Evolutionary conservation across 2,113 vertebrate species (phyloP).

Genomic region (Platysternon megacephalum): DNA sequence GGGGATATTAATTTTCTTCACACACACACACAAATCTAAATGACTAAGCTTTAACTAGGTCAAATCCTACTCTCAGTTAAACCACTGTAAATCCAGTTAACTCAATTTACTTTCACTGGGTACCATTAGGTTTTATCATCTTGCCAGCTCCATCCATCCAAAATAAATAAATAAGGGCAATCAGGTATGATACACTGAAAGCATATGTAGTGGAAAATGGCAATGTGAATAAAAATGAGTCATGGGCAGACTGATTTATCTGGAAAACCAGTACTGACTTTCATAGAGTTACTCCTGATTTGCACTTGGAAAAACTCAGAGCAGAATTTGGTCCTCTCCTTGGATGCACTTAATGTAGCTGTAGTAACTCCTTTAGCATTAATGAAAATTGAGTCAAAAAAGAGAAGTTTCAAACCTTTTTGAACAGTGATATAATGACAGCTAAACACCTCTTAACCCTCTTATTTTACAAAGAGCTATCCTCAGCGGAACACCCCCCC

Average conservation of each 20-base stretch:
- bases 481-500: too few species aligned
- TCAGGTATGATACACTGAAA: neutral
- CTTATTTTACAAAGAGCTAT: neutral
- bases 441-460: neutral
- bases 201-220: neutral
- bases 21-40: constrained; percentile 32
- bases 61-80: constrained; percentile 5
- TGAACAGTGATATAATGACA: neutral
- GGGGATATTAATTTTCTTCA: constrained; percentile 28
- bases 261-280: neutral
- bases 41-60: constrained; percentile 1
- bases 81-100: constrained; percentile 25
- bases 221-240: neutral
- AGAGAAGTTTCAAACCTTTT: neutral
- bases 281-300: neutral
- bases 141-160: neutral
- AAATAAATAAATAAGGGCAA: neutral
- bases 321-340: neutral
- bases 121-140: neutral
- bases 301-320: neutral
- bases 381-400: neutral
- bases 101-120: neutral
- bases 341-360: neutral
- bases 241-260: neutral
- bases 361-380: too few species aligned